phyloP scores from a whole-genome alignment of 2,113 vertebrate species.

The Odobenus rosmarus region DNA sequence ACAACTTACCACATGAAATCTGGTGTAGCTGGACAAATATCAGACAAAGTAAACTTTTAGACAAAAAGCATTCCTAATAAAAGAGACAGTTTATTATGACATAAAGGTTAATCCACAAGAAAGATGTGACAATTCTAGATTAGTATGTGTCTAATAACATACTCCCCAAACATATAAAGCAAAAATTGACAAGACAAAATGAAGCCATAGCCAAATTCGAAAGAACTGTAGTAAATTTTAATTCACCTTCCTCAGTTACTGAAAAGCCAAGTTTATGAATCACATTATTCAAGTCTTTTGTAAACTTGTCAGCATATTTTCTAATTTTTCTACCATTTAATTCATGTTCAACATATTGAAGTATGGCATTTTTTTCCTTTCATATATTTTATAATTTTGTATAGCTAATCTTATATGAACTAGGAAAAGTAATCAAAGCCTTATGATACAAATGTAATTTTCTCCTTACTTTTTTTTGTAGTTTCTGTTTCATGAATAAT shows the following conservation, averaged over 20 bases:
- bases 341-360: background rate
- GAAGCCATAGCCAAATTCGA: background rate
- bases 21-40: background rate
- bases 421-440: background rate
- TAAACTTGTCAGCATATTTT: background rate
- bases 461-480: background rate
- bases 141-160: background rate
- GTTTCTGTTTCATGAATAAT: background rate
- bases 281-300: background rate
- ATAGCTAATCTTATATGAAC: background rate
- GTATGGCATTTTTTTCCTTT: background rate
- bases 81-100: slow-evolving; percentile 17
- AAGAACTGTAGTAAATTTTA: slow-evolving; percentile 16
- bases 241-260: background rate
- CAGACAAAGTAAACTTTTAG: background rate
- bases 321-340: background rate
- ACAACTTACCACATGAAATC: background rate
- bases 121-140: background rate
- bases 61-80: background rate
- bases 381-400: slow-evolving; percentile 1
- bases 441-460: background rate
- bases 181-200: background rate
- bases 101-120: background rate
- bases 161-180: background rate
- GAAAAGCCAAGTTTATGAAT: background rate